phyloP scores from a whole-genome alignment of 2,113 vertebrate species.

The Halichoeres trimaculatus region DNA sequence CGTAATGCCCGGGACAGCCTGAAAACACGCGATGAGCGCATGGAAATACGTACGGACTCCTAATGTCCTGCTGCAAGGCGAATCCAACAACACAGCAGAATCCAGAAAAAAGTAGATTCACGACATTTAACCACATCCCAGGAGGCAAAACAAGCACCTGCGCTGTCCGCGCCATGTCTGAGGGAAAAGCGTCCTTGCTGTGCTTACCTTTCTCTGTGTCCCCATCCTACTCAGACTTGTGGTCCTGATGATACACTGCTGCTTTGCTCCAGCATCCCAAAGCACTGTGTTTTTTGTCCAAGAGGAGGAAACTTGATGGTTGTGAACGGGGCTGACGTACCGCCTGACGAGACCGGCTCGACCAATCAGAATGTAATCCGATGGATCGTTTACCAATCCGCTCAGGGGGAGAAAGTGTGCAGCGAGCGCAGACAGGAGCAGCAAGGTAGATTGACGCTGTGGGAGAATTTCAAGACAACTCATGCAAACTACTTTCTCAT shows the following conservation, averaged over 20 bases:
- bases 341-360: constrained; percentile 31
- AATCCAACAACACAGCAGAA: constrained; percentile 20
- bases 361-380: constrained; percentile 76
- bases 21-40: constrained; percentile 17
- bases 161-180: not conserved
- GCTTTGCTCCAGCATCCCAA: constrained; percentile 72
- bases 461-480: constrained; percentile 65
- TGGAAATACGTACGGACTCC: constrained; percentile 18
- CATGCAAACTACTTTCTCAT: constrained; percentile 24
- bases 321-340: constrained; percentile 51
- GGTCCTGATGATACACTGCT: constrained; percentile 73
- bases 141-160: not conserved
- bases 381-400: constrained; percentile 70
- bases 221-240: constrained; percentile 74
- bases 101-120: constrained; percentile 36
- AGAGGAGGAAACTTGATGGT: constrained; percentile 54
- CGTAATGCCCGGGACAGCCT: constrained; percentile 19
- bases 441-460: constrained; percentile 84
- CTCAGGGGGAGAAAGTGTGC: constrained; percentile 24
- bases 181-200: constrained; percentile 4
- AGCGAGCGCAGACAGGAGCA: constrained; percentile 35
- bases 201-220: constrained; percentile 71
- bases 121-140: not conserved
- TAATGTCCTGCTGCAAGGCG: not conserved
- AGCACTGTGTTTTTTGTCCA: constrained; percentile 66